Percentiles rank a stretch among this genome's conserved stretches.
Conservation (phyloP, 2,888 invertebrate genomes). For the Cinara cedri region DNA sequence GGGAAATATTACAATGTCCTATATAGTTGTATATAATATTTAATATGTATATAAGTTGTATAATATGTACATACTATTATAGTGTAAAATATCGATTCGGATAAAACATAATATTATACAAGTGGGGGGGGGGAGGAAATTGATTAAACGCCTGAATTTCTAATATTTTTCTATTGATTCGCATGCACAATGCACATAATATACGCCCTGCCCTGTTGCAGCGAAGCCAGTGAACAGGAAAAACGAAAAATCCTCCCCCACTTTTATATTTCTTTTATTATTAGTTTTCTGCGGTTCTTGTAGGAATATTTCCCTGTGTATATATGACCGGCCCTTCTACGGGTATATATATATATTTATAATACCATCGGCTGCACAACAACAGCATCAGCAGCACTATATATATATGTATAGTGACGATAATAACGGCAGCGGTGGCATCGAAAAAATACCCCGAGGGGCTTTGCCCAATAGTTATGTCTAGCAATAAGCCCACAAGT, state of each 20-base stretch:
- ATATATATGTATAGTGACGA: conserved; percentile 9
- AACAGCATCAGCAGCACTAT: not conserved
- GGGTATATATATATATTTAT: no score
- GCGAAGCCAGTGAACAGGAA: conserved; percentile 40
- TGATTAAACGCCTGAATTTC: conserved; percentile 42
- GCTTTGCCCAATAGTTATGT: conserved; percentile 29
- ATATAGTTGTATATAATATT: no score
- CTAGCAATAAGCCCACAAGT: conserved; percentile 11
- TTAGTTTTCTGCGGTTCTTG: conserved; percentile 46
- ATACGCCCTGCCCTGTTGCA: no score
- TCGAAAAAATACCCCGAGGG: conserved; percentile 40
- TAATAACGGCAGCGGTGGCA: conserved; percentile 22
- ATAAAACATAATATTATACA: not conserved
- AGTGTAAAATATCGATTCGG: conserved; percentile 4
- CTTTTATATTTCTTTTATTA: conserved; percentile 51
- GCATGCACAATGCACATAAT: no score
- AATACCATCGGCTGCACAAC: not conserved
- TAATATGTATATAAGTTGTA: no score
- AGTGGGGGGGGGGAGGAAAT: not conserved
- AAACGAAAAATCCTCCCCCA: conserved; percentile 35
- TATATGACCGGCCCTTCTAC: conserved; percentile 38
- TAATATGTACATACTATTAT: not conserved
- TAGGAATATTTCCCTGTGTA: conserved; percentile 23
- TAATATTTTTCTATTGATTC: conserved; percentile 12
- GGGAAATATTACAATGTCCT: no score